Conservation (phyloP, 1,140 invertebrate species). For the Saxidomus purpurata region DNA sequence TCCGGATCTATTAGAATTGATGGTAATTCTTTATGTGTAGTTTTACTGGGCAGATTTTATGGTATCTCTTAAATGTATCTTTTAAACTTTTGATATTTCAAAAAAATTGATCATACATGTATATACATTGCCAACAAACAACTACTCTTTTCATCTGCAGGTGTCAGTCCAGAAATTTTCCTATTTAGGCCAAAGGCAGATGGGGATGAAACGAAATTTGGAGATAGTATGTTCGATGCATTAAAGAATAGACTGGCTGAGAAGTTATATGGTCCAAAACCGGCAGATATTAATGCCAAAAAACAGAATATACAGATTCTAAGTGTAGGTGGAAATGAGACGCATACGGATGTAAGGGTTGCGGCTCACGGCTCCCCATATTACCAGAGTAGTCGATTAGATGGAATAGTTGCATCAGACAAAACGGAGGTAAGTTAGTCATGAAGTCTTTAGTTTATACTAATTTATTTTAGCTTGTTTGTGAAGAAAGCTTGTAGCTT, state of each 20-base stretch:
- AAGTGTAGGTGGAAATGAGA: conserved; percentile 89
- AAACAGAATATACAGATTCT: conserved; percentile 97
- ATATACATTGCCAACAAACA: no score
- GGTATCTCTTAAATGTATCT: no score
- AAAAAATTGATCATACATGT: no score
- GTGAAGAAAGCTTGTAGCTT: no score
- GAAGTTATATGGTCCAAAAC: conserved; percentile 88
- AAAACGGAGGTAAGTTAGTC: conserved; percentile 92
- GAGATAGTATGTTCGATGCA: conserved; percentile 39
- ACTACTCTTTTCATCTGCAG: not conserved
- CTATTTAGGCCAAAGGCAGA: not conserved
- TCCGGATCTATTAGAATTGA: conserved; percentile 96
- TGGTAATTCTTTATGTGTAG: conserved; percentile 86
- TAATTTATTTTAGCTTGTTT: no score
- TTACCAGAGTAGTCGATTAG: conserved; percentile 96
- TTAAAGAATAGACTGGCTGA: conserved; percentile 87
- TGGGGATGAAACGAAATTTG: not conserved
- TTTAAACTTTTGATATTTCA: no score
- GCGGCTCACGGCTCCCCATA: conserved; percentile 98
- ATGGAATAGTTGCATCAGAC: conserved; percentile 97
- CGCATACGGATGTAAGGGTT: conserved; percentile 93
- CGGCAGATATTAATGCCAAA: not conserved
- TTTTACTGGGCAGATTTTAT: no score
- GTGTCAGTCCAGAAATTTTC: conserved; percentile 40
- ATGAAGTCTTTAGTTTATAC: no score